phyloP scores from a whole-genome alignment of 1,140 invertebrate genomes.

The Bombus superbus region DNA sequence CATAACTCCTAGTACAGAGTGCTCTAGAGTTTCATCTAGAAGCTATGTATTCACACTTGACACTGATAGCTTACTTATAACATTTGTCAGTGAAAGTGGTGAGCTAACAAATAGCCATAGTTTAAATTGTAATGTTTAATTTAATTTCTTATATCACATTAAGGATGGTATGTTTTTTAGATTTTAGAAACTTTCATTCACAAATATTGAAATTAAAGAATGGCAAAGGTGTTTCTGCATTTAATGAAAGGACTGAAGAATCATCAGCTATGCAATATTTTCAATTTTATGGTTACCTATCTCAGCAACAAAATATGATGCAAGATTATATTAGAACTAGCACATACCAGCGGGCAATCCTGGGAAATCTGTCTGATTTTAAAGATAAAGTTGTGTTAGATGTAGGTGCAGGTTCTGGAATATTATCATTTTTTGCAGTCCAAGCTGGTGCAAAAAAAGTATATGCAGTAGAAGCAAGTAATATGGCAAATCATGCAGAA shows the following conservation, averaged over 20 bases:
- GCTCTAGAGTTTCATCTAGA: constrained; percentile 86
- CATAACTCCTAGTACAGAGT: constrained; percentile 87
- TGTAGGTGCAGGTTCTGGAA: constrained; percentile 98
- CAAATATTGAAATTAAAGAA: constrained; percentile 90
- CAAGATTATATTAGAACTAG: constrained; percentile 99
- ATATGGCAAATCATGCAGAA: constrained; percentile 98
- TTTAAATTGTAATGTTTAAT: background rate
- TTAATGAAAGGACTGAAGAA: constrained; percentile 98
- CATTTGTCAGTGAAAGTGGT: constrained; percentile 82
- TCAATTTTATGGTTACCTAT: constrained; percentile 99
- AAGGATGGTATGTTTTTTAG: constrained; percentile 74
- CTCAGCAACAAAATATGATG: constrained; percentile 99
- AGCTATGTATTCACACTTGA: constrained; percentile 89
- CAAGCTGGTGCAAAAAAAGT: constrained; percentile 98
- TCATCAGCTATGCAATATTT: constrained; percentile 99
- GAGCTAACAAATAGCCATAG: constrained; percentile 12
- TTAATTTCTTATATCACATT: background rate
- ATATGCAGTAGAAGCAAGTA: constrained; percentile 99
- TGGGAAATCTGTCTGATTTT: constrained; percentile 97
- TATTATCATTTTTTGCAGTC: constrained; percentile 98
- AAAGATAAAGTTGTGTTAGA: constrained; percentile 96
- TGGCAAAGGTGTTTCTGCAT: constrained; percentile 92
- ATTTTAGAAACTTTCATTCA: constrained; percentile 90
- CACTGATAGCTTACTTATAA: constrained; percentile 85
- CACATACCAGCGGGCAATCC: constrained; percentile 98